Conservation (phyloP, 2,888 invertebrate species). For the Drosophila parthenogenetica region DNA sequence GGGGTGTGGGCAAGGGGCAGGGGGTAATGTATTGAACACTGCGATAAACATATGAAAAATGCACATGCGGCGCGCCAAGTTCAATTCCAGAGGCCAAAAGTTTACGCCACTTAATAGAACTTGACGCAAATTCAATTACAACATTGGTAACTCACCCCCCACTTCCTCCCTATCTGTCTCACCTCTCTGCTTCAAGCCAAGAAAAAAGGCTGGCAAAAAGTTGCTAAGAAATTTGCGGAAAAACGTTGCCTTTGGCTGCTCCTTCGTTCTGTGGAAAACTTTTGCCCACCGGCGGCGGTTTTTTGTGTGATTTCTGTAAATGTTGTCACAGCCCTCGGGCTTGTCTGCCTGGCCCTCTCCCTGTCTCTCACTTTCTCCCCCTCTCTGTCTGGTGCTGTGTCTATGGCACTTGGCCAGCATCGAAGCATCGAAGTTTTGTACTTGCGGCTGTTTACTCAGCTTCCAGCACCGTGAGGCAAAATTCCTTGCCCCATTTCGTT, state of each 20-base stretch:
- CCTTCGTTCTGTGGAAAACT: slow-evolving; percentile 49
- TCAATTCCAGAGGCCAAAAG: slow-evolving; percentile 73
- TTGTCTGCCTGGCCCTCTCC: slow-evolving; percentile 2
- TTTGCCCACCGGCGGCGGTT: slow-evolving; percentile 58
- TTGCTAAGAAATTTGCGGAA: slow-evolving; percentile 77
- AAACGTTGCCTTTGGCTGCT: slow-evolving; percentile 62
- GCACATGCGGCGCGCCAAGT: slow-evolving; percentile 76
- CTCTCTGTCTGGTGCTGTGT: slow-evolving; percentile 9
- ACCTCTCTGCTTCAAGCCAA: not conserved
- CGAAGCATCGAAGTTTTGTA: slow-evolving; percentile 57
- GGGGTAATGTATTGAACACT: slow-evolving; percentile 64
- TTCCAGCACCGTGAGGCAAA: slow-evolving; percentile 1
- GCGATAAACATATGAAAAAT: slow-evolving; percentile 81
- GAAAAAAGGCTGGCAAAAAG: slow-evolving; percentile 43
- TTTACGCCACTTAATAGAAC: slow-evolving; percentile 81
- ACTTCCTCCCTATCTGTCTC: not conserved
- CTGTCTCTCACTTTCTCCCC: slow-evolving; percentile 4
- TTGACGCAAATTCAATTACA: slow-evolving; percentile 81
- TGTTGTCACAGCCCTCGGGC: slow-evolving; percentile 59
- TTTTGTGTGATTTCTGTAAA: slow-evolving; percentile 62
- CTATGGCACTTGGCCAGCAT: slow-evolving; percentile 49
- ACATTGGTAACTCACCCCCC: slow-evolving; percentile 32
- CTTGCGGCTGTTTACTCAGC: slow-evolving; percentile 58
- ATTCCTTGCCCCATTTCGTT: slow-evolving; percentile 42
- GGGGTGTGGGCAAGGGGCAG: not conserved